A percentile compares a stretch with the other conserved stretches of the same genome.
Conservation (phyloP, 2,113 vertebrate genomes). For the Nyctereutes procyonoides region DNA sequence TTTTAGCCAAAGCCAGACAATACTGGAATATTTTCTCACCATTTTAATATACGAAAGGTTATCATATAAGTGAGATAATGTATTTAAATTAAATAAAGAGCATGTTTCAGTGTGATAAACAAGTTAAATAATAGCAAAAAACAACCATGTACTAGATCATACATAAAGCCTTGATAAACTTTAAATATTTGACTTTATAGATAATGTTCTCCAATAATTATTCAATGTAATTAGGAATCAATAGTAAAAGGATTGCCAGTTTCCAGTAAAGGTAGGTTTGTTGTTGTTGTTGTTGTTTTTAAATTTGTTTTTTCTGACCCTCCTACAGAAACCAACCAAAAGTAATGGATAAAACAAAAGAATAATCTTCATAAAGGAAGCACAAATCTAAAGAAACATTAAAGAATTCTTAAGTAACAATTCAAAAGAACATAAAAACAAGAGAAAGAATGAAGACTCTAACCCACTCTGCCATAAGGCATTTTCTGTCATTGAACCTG, state of each 20-base stretch:
- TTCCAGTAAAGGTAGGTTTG: not conserved
- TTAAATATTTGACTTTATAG: not conserved
- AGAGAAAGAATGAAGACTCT: not conserved
- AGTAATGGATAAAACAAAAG: not conserved
- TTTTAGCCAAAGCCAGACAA: not conserved
- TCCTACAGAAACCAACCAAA: not conserved
- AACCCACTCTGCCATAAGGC: not conserved
- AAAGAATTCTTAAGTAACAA: not conserved
- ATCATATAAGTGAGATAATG: not conserved
- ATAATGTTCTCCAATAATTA: not conserved
- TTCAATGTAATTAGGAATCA: not conserved
- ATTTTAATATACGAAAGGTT: not conserved
- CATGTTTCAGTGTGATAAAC: not conserved
- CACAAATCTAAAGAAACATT: not conserved
- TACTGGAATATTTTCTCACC: not conserved
- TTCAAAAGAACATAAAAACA: not conserved
- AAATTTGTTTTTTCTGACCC: not conserved
- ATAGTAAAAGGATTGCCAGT: not conserved
- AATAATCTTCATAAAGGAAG: not conserved
- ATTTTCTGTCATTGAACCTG: not conserved
- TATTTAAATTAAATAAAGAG: not conserved
- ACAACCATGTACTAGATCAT: not conserved
- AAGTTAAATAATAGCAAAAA: slow-evolving; percentile 30
- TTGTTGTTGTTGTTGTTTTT: not conserved
- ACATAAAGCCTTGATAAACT: not conserved